Evolutionary conservation across 23 tunicate genomes (phyloP), one percentile per base, ranked within the genome.

Genomic region (Styela plicata): DNA sequence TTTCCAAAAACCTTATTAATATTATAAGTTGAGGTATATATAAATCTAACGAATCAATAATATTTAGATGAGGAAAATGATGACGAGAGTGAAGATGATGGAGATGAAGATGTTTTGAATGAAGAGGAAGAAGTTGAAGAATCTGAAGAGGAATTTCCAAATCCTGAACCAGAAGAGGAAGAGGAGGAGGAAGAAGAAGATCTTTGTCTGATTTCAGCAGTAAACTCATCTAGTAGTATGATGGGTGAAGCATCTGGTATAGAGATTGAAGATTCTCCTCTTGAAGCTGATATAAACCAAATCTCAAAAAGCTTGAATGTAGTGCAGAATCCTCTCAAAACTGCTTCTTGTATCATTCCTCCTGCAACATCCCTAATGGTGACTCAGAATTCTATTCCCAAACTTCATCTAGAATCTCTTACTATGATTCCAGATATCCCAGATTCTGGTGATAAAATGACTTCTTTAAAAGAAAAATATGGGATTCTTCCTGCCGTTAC

Each of bases 171-270:
- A 27, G 32, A 67, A 67, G 81, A 53, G 0, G 64, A 44, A 27
- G 53, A 36, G 33, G 66, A 25, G 28, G 66, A 33, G 17, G 81
- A 76, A 22, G 81, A 76, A 53, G 81, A 76, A 36, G 81, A 76
- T 44, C 27, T 76, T 44, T 76, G 81, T 53, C 31, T 76, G 26
- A 76, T 76, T 20, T 76, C 81, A 23, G 81, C 81, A 36, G 81
- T 53, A 20, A 76, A 76, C 31, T 76, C 81, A 1, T 76, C 81
- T 10, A 76, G 81, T 57, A 76, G 81, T 27, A 53, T 53, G 18
- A 53, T 76, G 27, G 81, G 81, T 21, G 81, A 76, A 1, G 32
- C 30, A 21, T 76, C 67, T 1, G 66, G 30, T 20, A 52, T 76
- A 7, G 53, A 76, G n/a, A 76, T 24, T 23, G n/a, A 24, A 76